Percentiles rank a stretch among this genome's conserved stretches.
Conservation (phyloP, 2,888 invertebrate species). For the Aleiodes testaceus region DNA sequence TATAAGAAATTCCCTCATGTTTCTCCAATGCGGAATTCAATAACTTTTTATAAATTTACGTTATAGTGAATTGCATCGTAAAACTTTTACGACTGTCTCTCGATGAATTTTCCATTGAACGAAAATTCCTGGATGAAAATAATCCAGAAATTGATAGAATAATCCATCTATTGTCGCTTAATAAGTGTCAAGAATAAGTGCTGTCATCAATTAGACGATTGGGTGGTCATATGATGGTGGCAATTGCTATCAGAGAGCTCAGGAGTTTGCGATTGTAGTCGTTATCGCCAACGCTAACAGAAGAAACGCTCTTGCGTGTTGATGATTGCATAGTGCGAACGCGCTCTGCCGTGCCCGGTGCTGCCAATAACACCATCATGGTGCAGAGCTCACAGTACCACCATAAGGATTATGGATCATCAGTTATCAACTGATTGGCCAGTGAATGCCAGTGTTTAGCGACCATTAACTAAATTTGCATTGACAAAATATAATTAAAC, state of each 20-base stretch:
- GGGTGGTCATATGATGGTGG: slow-evolving; percentile 11
- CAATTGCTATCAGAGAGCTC: slow-evolving; percentile 15
- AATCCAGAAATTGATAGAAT: neutral
- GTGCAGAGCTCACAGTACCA: slow-evolving; percentile 22
- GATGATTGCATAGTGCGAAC: slow-evolving; percentile 63
- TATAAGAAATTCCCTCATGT: too few species aligned
- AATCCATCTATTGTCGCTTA: neutral
- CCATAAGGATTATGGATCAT: slow-evolving; percentile 8
- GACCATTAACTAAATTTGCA: slow-evolving; percentile 18
- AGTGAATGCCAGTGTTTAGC: neutral
- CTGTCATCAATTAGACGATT: slow-evolving; percentile 34
- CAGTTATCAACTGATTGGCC: neutral
- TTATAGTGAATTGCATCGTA: too few species aligned
- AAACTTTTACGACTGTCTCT: too few species aligned
- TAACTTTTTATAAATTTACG: too few species aligned
- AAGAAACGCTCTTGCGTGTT: slow-evolving; percentile 60
- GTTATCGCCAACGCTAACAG: slow-evolving; percentile 60
- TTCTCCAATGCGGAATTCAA: too few species aligned
- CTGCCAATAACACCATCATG: slow-evolving; percentile 61
- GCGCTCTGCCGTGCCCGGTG: slow-evolving; percentile 59
- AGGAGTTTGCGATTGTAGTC: slow-evolving; percentile 54
- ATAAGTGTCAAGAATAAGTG: slow-evolving; percentile 10
- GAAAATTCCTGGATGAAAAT: too few species aligned
- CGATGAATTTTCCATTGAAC: too few species aligned
- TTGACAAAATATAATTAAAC: neutral